Evolutionary conservation across 2,797 vertebrate species (phyloP).

Genomic region (Oreochromis grahami): DNA sequence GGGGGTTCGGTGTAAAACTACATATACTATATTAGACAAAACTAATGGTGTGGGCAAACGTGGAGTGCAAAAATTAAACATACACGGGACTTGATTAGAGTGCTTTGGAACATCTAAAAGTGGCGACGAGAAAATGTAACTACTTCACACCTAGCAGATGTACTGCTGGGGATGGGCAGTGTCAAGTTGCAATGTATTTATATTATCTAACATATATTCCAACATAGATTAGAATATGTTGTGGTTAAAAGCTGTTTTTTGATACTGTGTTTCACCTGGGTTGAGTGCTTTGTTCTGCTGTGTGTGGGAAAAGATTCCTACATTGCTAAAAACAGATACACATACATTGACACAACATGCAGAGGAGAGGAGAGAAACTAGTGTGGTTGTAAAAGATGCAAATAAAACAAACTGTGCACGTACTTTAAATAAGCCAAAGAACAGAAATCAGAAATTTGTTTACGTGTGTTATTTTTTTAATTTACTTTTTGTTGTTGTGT

Average conservation of each 20-base stretch:
- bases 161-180: not conserved
- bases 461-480: not conserved
- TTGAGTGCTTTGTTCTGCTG: not conserved
- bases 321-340: not conserved
- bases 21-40: slow-evolving; percentile 3
- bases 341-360: not conserved
- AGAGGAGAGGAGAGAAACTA: not conserved
- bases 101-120: slow-evolving; percentile 13
- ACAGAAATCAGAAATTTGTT: not conserved
- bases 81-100: not conserved
- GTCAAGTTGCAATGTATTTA: not conserved
- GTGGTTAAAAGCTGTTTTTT: not conserved
- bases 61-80: not conserved
- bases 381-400: not conserved
- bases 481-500: not conserved
- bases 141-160: not conserved
- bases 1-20: not conserved
- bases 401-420: not conserved
- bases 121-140: not conserved
- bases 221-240: not conserved
- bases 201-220: not conserved
- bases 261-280: not conserved
- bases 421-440: not conserved
- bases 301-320: not conserved
- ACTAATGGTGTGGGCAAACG: not conserved